Percentiles rank a stretch among this genome's conserved stretches.
Conservation (phyloP, 2,113 vertebrate species). For the Micromys minutus region DNA sequence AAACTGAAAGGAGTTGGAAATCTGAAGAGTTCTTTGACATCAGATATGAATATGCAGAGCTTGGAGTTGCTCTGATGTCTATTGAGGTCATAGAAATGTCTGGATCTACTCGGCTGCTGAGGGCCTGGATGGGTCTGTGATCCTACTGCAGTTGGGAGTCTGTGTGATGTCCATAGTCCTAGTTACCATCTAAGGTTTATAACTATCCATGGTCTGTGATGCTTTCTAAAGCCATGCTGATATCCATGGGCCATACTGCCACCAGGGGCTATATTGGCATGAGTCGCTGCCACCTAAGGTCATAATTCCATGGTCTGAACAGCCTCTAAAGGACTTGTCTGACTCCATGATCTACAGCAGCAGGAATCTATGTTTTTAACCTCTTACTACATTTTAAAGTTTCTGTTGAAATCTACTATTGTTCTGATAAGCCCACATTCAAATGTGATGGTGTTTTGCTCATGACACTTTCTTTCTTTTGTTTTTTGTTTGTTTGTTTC, state of each 20-base stretch:
- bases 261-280: not conserved
- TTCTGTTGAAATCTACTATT: not conserved
- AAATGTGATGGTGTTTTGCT: not conserved
- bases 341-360: not conserved
- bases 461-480: not conserved
- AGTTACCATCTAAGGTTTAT: no score
- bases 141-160: no score
- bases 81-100: no score
- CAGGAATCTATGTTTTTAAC: not conserved
- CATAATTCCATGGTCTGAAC: not conserved
- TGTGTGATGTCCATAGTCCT: no score
- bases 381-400: not conserved
- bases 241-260: no score
- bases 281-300: not conserved
- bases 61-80: not conserved
- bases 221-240: no score
- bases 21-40: not conserved
- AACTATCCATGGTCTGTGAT: no score
- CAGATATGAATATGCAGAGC: not conserved
- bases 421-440: not conserved
- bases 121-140: no score
- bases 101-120: no score
- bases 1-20: not conserved
- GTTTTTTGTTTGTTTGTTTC: not conserved
- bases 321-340: not conserved